Percentiles rank a stretch among this genome's conserved stretches.
phyloP scores from a whole-genome alignment of 2,797 vertebrate species.

The Microctenopoma stevenorrisi region DNA sequence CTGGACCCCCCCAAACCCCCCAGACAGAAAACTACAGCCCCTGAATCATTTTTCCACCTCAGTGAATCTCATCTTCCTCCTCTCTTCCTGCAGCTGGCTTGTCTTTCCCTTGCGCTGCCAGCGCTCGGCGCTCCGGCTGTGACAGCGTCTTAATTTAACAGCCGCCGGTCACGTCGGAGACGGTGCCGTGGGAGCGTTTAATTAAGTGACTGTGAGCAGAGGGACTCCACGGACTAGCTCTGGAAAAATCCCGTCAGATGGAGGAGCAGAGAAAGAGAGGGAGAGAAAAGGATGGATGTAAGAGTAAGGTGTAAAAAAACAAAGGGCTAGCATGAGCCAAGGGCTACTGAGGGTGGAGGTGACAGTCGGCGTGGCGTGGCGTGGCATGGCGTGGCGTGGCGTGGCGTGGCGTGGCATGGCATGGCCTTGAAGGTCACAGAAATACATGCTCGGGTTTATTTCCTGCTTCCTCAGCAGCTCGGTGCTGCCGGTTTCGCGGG shows the following conservation, averaged over 20 bases:
- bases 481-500: slow-evolving; percentile 14
- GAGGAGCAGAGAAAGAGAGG: slow-evolving; percentile 21
- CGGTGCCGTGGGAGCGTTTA: slow-evolving; percentile 69
- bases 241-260: slow-evolving; percentile 55
- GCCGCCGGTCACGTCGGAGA: slow-evolving; percentile 56
- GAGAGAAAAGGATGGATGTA: background rate
- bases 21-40: background rate
- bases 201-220: slow-evolving; percentile 74
- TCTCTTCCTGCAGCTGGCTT: background rate
- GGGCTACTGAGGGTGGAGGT: slow-evolving; percentile 38
- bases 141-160: slow-evolving; percentile 73
- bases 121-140: slow-evolving; percentile 27
- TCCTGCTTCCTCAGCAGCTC: slow-evolving; percentile 19
- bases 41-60: background rate
- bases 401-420: slow-evolving; percentile 18
- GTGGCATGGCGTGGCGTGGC: slow-evolving; percentile 18
- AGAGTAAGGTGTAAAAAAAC: slow-evolving; percentile 19
- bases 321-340: slow-evolving; percentile 17
- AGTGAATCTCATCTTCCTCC: background rate
- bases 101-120: slow-evolving; percentile 3
- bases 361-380: slow-evolving; percentile 37
- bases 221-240: slow-evolving; percentile 51
- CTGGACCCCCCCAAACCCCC: too few relatives aligned
- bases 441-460: slow-evolving; percentile 45
- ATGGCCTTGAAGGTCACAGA: slow-evolving; percentile 60